A percentile compares a stretch with the other conserved stretches of the same genome.
Conservation (phyloP, 2,888 invertebrate species). For the Toxonevra muliebris region DNA sequence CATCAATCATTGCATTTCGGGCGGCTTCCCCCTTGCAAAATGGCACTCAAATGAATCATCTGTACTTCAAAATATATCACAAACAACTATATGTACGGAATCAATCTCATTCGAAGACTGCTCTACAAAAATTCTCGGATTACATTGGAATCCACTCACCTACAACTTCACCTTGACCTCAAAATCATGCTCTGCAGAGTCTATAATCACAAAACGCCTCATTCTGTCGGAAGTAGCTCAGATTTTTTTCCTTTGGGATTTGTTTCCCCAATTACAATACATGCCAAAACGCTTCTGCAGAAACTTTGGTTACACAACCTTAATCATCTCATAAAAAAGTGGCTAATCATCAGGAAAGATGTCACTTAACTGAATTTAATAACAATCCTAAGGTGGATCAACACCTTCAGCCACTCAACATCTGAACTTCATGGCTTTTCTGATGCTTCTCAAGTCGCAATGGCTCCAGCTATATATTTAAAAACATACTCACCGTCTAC, state of each 20-base stretch:
- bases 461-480: background rate
- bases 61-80: background rate
- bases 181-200: background rate
- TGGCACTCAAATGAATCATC: slow-evolving; percentile 9
- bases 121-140: slow-evolving; percentile 1
- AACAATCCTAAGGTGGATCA: no score
- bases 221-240: slow-evolving; percentile 24
- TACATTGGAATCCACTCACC: background rate
- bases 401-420: no score
- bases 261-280: slow-evolving; percentile 15
- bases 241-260: slow-evolving; percentile 23
- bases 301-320: slow-evolving; percentile 12
- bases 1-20: no score
- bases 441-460: slow-evolving; percentile 15
- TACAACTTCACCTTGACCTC: slow-evolving; percentile 6
- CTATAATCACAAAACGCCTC: slow-evolving; percentile 4
- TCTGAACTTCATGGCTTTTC: no score
- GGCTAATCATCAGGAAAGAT: no score
- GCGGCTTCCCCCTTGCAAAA: slow-evolving; percentile 20
- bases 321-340: no score
- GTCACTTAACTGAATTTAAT: no score
- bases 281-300: slow-evolving; percentile 15
- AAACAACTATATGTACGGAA: no score
- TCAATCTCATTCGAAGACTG: background rate
- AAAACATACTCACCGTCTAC: background rate